Evolutionary conservation across 35 echinoderm and acorn worm species (phyloP).

Genomic region (Patiria miniata): DNA sequence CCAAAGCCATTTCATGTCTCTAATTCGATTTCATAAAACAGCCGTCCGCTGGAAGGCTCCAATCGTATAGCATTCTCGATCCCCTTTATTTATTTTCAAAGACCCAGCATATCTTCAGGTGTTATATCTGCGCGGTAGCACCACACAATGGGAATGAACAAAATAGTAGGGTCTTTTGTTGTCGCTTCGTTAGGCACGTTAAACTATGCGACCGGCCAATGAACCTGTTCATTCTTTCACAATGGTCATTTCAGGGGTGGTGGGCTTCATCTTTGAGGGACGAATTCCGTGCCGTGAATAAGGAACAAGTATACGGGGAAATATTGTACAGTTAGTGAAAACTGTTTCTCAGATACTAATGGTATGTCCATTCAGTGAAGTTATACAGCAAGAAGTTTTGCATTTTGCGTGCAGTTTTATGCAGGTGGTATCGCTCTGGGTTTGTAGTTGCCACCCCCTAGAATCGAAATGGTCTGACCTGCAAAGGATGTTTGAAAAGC

Average conservation of each 20-base stretch:
- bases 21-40: background rate
- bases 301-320: background rate
- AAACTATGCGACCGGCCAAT: conserved; percentile 25
- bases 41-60: background rate
- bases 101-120: background rate
- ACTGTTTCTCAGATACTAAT: background rate
- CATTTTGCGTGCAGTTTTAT: background rate
- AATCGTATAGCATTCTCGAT: background rate
- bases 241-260: background rate
- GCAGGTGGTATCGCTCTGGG: background rate
- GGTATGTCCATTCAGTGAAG: background rate
- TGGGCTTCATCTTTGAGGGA: background rate
- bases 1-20: too few relatives aligned
- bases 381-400: background rate
- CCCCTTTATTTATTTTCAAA: background rate
- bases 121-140: background rate
- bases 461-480: background rate
- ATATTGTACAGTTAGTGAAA: background rate
- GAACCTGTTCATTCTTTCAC: conserved; percentile 5
- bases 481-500: conserved; percentile 6
- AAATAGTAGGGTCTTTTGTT: conserved; percentile 1
- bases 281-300: background rate
- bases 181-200: conserved; percentile 1
- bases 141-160: background rate
- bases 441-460: background rate